Evolutionary conservation across 2,113 vertebrate genomes (phyloP).

Genomic region (Sebastes schlegelii): DNA sequence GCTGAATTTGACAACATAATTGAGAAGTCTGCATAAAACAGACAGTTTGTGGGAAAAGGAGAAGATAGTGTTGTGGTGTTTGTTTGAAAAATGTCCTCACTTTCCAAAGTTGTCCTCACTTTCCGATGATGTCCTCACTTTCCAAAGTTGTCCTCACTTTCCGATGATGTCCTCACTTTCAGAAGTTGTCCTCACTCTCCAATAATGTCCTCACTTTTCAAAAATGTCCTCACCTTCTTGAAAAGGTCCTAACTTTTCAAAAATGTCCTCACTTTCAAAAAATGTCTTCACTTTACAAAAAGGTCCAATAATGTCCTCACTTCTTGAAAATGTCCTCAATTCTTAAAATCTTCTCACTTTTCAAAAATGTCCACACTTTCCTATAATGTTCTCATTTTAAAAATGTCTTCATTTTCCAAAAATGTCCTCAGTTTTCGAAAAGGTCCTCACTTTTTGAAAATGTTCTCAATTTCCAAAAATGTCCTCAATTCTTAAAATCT

Average conservation of each 20-base stretch:
- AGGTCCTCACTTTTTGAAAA: background rate
- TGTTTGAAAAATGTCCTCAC: no score
- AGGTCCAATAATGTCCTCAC: no score
- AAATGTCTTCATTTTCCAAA: background rate
- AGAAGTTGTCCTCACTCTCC: no score
- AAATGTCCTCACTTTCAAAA: background rate
- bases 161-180: no score
- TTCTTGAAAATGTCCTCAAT: background rate
- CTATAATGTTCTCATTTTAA: no score
- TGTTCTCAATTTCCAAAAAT: background rate
- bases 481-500: background rate
- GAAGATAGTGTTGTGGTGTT: background rate
- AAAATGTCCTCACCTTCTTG: background rate
- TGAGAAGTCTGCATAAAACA: background rate
- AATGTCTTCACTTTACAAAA: background rate
- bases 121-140: no score
- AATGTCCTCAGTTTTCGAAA: background rate
- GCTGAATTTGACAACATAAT: slow-evolving; percentile 3
- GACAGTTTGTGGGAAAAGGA: background rate
- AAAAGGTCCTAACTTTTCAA: background rate
- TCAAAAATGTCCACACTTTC: background rate
- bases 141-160: no score
- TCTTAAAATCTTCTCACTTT: background rate
- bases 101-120: no score
- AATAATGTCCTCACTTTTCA: background rate